Evolutionary conservation across 2,113 vertebrate species (phyloP), one percentile per base, ranked within the genome.

Genomic region (Caloenas nicobarica): DNA sequence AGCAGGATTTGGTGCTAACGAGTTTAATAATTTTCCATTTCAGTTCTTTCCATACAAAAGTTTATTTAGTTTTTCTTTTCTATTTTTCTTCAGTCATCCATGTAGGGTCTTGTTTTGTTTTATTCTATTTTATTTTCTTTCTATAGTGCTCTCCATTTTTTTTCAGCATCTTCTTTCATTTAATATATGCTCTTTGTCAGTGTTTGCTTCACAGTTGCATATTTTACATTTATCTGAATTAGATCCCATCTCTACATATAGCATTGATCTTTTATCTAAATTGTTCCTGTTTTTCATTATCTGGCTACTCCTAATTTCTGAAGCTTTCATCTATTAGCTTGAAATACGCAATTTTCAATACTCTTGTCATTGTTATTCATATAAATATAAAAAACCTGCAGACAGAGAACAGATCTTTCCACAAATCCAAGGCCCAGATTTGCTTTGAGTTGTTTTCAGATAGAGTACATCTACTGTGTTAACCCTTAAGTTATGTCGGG

Each of bases 211-310:
- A 25, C 58, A 40, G 66, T 16, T 64, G 57, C 78, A 31, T 65
- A 77, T 89, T 91, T 91, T 33, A 76, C 21, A 65, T 96, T 96
- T 62, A 83, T 83, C 81, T 74, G 86, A 89, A 81, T 96, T 86
- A 84, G 28, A 33, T 64, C 8, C 46, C 15, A 64, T 76, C 91
- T 90, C 69, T 53, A 56, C 34, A 48, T 72, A 10, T 48, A 70
- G 5, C 58, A 79, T 24, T 72, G 53, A 72, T 48, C 79, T 72
- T 50, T 3, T 17, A 40, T 88, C 90, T 69, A 88, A 86, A 86
- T 77, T 48, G 46, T 51, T 81, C 71, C 46, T 65, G 56, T 13
- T 95, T 83, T 65, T 34, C 66, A 72, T 62, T 53, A 44, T 86
- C 60, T 81, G 60, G 31, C 13, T 84, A 46, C 42, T 85, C 46